Evolutionary conservation across 2,113 vertebrate genomes (phyloP).

Genomic region (Rhea pennata): DNA sequence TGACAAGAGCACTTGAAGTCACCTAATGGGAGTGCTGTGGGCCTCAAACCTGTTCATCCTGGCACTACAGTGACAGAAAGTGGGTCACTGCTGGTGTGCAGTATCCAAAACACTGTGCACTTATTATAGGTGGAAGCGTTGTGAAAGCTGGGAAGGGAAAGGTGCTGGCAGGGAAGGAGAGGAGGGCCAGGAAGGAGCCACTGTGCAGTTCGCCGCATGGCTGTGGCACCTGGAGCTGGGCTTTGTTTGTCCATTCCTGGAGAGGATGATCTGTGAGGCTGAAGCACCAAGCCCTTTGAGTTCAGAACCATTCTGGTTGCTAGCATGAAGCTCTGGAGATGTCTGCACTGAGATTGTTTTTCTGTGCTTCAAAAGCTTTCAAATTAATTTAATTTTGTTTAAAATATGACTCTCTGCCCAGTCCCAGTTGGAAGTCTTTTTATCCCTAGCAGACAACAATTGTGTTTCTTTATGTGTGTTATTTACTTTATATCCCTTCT

Average conservation of each 20-base stretch:
- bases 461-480: background rate
- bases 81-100: background rate
- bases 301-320: background rate
- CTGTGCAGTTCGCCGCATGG: fast-evolving
- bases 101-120: background rate
- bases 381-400: slow-evolving; percentile 15
- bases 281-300: background rate
- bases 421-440: background rate
- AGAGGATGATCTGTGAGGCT: background rate
- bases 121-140: background rate
- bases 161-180: background rate
- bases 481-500: background rate
- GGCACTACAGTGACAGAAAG: background rate
- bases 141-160: background rate
- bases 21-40: background rate
- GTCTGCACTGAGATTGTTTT: background rate
- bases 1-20: background rate
- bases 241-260: background rate
- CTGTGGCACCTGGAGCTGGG: background rate
- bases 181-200: background rate
- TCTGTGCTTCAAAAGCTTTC: background rate
- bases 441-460: background rate
- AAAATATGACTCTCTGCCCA: background rate
- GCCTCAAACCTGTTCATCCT: background rate
- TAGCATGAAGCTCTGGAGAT: background rate